Evolutionary conservation across 2,888 invertebrate genomes (phyloP).

Genomic region (Zygothrica quintamaculata): DNA sequence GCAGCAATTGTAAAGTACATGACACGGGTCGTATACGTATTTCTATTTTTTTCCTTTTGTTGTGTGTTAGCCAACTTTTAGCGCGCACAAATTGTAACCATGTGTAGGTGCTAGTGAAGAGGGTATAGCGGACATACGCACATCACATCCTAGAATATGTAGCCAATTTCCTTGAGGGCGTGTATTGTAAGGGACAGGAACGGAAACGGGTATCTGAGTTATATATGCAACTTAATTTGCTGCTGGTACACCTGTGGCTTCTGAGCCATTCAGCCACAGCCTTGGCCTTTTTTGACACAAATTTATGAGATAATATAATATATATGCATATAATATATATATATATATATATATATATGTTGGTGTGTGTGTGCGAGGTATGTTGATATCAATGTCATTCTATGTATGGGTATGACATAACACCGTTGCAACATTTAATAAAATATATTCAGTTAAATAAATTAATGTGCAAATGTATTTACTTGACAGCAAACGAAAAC

Average conservation of each 20-base stretch:
- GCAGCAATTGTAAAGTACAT: constrained; percentile 74
- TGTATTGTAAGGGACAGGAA: constrained; percentile 19
- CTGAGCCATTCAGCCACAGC: constrained; percentile 28
- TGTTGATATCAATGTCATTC: background rate
- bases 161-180: constrained; percentile 65
- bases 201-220: constrained; percentile 58
- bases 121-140: background rate
- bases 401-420: constrained; percentile 30
- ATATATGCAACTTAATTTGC: constrained; percentile 79
- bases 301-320: constrained; percentile 61
- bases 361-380: background rate
- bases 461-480: constrained; percentile 46
- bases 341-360: background rate
- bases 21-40: constrained; percentile 66
- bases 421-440: constrained; percentile 60
- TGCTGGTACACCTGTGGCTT: constrained; percentile 78
- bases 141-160: constrained; percentile 10
- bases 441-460: constrained; percentile 59
- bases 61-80: constrained; percentile 56
- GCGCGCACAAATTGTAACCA: constrained; percentile 44
- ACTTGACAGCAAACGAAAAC: constrained; percentile 24
- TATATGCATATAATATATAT: background rate
- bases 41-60: too few relatives aligned
- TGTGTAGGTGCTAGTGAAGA: background rate
- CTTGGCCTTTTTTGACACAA: constrained; percentile 68